phyloP scores from a whole-genome alignment of 2,888 invertebrate species.

The Drosophila aldrichi region DNA sequence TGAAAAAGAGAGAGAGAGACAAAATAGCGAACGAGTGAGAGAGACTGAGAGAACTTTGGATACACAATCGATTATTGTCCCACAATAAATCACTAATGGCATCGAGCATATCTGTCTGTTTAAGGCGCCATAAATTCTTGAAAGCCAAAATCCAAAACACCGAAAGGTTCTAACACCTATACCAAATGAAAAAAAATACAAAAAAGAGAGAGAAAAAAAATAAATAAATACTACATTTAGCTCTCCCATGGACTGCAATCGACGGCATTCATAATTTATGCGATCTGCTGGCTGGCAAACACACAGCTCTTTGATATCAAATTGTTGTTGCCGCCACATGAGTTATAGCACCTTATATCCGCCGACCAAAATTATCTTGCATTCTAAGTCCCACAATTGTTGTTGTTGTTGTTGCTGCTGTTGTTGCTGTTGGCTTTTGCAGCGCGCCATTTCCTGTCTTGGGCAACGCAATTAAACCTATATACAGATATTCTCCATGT shows the following conservation, averaged over 20 bases:
- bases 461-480: slow-evolving; percentile 44
- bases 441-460: slow-evolving; percentile 45
- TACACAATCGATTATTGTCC: slow-evolving; percentile 66
- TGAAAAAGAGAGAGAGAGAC: slow-evolving; percentile 1
- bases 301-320: slow-evolving; percentile 69
- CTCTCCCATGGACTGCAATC: slow-evolving; percentile 47
- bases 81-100: slow-evolving; percentile 79
- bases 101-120: slow-evolving; percentile 69
- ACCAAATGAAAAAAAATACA: slow-evolving; percentile 7
- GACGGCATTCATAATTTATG: slow-evolving; percentile 64
- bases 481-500: slow-evolving; percentile 12
- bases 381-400: slow-evolving; percentile 30
- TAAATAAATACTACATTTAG: slow-evolving; percentile 15
- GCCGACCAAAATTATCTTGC: slow-evolving; percentile 51
- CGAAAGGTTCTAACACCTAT: slow-evolving; percentile 76
- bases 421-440: not conserved
- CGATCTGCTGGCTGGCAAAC: slow-evolving; percentile 61
- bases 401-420: slow-evolving; percentile 17
- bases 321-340: slow-evolving; percentile 71
- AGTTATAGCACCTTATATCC: slow-evolving; percentile 73
- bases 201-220: not conserved
- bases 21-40: not conserved
- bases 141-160: slow-evolving; percentile 34
- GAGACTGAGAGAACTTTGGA: slow-evolving; percentile 1
- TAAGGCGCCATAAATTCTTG: slow-evolving; percentile 74